These are phyloP conservation scores for Athene noctua DNA, from an alignment of 2,113 vertebrate genomes.

Conservation along the genomic window DNA sequence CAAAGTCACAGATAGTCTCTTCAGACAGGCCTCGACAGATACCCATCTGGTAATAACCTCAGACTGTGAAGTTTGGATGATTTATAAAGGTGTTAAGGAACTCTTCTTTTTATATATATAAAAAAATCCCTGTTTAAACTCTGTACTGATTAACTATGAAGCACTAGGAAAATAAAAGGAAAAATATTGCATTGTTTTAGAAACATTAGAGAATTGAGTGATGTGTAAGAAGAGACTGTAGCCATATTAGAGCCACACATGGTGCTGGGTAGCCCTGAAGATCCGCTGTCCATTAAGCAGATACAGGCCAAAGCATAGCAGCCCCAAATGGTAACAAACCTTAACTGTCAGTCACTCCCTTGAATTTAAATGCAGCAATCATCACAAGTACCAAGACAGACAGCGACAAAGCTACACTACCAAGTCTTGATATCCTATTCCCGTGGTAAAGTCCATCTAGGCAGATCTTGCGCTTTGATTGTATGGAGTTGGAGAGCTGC, in stretches of 20 bases:
- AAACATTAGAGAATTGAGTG: background rate
- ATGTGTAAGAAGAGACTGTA: background rate
- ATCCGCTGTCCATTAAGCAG: background rate
- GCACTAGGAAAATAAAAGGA: background rate
- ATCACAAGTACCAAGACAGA: background rate
- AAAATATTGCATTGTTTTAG: background rate
- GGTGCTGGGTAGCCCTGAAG: background rate
- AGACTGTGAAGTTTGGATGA: background rate
- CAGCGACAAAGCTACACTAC: background rate
- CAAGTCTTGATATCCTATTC: background rate
- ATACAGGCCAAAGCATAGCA: background rate
- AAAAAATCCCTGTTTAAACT: background rate
- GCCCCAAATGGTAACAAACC: background rate
- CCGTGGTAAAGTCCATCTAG: background rate
- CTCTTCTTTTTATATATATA: background rate
- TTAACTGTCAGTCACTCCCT: background rate
- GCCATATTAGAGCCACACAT: background rate
- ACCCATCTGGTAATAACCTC: slow-evolving; percentile 43
- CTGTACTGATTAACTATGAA: background rate
- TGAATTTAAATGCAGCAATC: background rate
- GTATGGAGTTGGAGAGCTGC: background rate
- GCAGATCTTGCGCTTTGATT: background rate
- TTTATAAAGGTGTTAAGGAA: slow-evolving; percentile 19
- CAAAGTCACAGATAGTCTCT: slow-evolving; percentile 39
- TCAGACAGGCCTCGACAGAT: slow-evolving; percentile 14